Evolutionary conservation across 2,113 vertebrate species (phyloP).

Genomic region (Colius striatus): DNA sequence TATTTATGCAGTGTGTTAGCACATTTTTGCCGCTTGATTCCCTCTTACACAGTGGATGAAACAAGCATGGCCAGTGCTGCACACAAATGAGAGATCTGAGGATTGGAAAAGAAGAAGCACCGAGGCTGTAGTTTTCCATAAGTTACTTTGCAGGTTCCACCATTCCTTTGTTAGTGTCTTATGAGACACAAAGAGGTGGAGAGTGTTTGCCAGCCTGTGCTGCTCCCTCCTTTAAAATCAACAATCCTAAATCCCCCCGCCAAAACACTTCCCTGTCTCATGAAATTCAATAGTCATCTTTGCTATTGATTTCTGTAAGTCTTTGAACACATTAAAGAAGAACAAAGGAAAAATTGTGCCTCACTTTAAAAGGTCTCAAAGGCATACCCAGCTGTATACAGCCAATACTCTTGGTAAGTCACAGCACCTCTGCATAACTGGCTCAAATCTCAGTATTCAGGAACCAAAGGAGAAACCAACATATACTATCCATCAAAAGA

Average conservation of each 20-base stretch:
- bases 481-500: neutral
- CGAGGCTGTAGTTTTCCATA: neutral
- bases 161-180: neutral
- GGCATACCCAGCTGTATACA: neutral
- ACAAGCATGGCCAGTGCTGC: neutral
- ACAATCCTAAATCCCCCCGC: neutral
- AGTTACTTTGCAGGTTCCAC: neutral
- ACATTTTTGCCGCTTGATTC: neutral
- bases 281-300: neutral
- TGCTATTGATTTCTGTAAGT: neutral
- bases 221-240: neutral
- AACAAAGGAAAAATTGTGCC: neutral
- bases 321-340: neutral
- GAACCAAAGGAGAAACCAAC: neutral
- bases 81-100: neutral
- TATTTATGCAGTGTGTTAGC: neutral
- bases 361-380: neutral
- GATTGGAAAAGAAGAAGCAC: neutral
- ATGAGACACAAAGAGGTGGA: neutral
- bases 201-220: neutral
- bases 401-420: neutral
- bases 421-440: neutral
- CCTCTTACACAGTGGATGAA: neutral
- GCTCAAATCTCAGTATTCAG: neutral
- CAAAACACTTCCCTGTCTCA: neutral